Evolutionary conservation across 2,113 vertebrate species (phyloP).

Genomic region (Petrocephalus zakoni): DNA sequence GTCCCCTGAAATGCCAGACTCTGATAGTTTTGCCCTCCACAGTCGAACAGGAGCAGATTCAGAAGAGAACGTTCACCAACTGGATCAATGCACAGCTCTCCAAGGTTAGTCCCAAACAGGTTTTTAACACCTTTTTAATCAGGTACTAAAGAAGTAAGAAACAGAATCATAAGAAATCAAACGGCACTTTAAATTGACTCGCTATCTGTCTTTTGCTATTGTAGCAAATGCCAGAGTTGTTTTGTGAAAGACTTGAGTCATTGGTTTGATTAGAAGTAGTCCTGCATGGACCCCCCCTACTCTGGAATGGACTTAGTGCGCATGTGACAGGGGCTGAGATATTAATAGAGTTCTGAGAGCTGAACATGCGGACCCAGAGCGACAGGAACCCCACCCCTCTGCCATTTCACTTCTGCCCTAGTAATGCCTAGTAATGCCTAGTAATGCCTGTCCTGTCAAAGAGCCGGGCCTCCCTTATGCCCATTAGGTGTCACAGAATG

Average conservation of each 20-base stretch:
- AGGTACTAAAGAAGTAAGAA: neutral
- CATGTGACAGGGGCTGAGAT: neutral
- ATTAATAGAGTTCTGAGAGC: slow-evolving; percentile 54
- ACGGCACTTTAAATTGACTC: neutral
- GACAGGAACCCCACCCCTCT: slow-evolving; percentile 38
- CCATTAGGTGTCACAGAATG: neutral
- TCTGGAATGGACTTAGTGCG: slow-evolving; percentile 13
- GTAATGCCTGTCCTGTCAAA: neutral
- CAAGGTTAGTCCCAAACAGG: slow-evolving; percentile 67
- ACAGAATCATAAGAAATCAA: neutral
- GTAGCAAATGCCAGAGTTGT: neutral
- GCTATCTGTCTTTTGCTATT: neutral
- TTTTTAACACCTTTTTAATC: neutral
- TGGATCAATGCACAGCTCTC: slow-evolving; percentile 90
- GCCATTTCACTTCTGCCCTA: neutral
- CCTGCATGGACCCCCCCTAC: neutral
- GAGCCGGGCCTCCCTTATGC: neutral
- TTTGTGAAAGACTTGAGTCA: slow-evolving; percentile 2
- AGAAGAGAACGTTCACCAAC: slow-evolving; percentile 94
- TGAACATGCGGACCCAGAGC: slow-evolving; percentile 52
- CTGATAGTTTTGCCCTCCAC: slow-evolving; percentile 18
- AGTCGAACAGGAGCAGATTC: slow-evolving; percentile 87
- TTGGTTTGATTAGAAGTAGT: neutral
- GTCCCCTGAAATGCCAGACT: neutral
- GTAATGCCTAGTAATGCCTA: neutral